Evolutionary conservation across 2,113 vertebrate species (phyloP).

Genomic region (Hyaena hyaena): DNA sequence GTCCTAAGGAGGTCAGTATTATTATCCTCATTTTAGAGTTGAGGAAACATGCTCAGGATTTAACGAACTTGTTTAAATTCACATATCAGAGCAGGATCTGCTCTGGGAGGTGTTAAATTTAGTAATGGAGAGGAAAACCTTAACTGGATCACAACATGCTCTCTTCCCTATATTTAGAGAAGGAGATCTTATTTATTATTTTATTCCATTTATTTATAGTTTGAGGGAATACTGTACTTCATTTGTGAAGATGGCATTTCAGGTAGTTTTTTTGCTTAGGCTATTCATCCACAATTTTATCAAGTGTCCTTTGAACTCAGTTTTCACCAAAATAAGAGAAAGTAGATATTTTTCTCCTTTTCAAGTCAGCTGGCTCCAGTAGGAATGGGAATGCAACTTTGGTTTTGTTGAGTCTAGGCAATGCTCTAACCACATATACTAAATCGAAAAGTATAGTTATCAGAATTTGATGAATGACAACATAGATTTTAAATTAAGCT

Average conservation of each 20-base stretch:
- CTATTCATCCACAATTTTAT: not conserved
- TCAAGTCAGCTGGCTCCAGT: not conserved
- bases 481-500: constrained; percentile 76
- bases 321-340: constrained; percentile 9
- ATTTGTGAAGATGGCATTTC: not conserved
- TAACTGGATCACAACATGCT: not conserved
- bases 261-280: not conserved
- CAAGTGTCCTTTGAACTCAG: not conserved
- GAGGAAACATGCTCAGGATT: constrained; percentile 2
- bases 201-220: not conserved
- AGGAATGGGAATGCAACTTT: not conserved
- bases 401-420: not conserved
- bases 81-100: not conserved
- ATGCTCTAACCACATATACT: not conserved
- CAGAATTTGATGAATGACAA: constrained; percentile 43
- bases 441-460: not conserved
- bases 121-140: not conserved
- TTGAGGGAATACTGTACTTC: not conserved
- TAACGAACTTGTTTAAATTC: not conserved
- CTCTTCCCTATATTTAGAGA: not conserved
- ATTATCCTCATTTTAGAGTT: not conserved
- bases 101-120: constrained; percentile 15
- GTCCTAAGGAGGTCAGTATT: not conserved
- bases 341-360: not conserved
- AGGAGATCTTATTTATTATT: not conserved